Evolutionary conservation across 2,113 vertebrate genomes (phyloP).

Genomic region (Pan paniscus): DNA sequence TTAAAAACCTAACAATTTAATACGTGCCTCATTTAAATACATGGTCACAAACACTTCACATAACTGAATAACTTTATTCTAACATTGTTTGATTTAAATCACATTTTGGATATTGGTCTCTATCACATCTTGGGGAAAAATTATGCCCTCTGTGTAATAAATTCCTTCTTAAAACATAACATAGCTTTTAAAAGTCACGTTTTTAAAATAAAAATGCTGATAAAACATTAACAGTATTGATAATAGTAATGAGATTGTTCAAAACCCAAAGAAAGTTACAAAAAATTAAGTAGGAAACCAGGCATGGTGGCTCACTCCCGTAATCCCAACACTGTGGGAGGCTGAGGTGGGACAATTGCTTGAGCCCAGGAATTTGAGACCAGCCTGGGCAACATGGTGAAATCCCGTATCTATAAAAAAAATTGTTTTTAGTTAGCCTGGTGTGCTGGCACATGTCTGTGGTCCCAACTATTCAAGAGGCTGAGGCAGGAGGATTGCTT

Average conservation of each 20-base stretch:
- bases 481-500: too few species aligned
- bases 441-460: too few species aligned
- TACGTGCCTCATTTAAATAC: neutral
- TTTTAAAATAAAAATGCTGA: constrained; percentile 18
- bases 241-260: neutral
- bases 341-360: too few species aligned
- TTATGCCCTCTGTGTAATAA: neutral
- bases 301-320: too few species aligned
- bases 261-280: neutral
- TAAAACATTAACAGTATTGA: neutral
- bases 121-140: neutral
- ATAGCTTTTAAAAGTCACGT: neutral
- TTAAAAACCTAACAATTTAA: neutral
- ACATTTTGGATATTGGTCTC: neutral
- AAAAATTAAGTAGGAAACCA: neutral
- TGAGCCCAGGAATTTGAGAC: too few species aligned
- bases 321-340: too few species aligned
- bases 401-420: too few species aligned
- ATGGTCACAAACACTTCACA: neutral
- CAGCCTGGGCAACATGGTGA: too few species aligned
- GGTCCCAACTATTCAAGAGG: too few species aligned
- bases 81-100: constrained; percentile 15
- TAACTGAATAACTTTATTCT: neutral
- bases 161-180: neutral
- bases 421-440: too few species aligned